phyloP scores from a whole-genome alignment of 2,113 vertebrate species.

The Python bivittatus region DNA sequence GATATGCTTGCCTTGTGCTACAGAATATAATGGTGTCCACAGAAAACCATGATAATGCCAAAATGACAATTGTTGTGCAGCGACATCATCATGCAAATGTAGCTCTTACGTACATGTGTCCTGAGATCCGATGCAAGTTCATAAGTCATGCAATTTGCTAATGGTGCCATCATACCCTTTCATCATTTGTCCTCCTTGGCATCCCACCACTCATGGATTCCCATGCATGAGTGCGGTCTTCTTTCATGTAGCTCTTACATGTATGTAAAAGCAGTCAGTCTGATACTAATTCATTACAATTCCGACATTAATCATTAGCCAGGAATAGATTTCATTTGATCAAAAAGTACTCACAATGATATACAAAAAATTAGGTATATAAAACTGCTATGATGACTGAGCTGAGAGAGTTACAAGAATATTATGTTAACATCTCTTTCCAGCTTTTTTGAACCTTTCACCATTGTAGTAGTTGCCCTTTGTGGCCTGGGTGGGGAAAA shows the following conservation, averaged over 20 bases:
- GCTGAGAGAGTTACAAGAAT: background rate
- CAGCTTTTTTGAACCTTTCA: background rate
- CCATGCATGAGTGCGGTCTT: background rate
- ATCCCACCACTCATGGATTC: background rate
- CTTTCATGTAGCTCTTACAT: background rate
- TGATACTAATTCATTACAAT: conserved; percentile 16
- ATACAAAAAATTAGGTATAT: background rate
- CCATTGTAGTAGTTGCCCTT: background rate
- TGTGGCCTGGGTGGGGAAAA: background rate
- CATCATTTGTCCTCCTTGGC: background rate
- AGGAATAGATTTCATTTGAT: background rate
- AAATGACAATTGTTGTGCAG: background rate
- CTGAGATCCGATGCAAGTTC: background rate
- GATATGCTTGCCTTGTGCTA: background rate
- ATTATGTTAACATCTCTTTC: background rate
- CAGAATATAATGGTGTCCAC: background rate
- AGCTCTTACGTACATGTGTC: background rate
- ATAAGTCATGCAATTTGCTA: background rate
- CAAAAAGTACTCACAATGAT: background rate
- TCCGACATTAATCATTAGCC: background rate
- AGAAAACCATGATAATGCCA: background rate
- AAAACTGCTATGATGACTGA: background rate
- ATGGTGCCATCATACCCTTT: background rate
- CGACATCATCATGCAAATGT: background rate
- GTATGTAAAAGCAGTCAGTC: conserved; percentile 8